A percentile compares a stretch with the other conserved stretches of the same genome.
Conservation (phyloP, 2,888 invertebrate genomes). For the Rotaria magnacalcarata region DNA sequence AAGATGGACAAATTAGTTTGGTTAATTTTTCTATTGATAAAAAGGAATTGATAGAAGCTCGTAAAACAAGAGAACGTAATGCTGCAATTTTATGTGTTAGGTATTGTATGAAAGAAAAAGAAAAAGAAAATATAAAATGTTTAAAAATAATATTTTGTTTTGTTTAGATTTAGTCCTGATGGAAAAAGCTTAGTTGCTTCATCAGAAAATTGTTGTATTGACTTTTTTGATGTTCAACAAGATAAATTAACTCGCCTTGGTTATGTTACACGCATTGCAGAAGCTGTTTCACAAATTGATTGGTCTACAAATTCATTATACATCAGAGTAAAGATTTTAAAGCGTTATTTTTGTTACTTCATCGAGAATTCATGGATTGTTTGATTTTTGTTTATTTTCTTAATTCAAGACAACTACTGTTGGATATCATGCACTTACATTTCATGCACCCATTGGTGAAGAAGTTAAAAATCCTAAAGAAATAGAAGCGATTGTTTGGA, state of each 20-base stretch:
- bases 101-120: slow-evolving; percentile 48
- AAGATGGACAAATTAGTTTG: slow-evolving; percentile 57
- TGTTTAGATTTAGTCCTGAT: slow-evolving; percentile 57
- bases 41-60: slow-evolving; percentile 54
- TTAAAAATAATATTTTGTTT: slow-evolving; percentile 18
- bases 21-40: slow-evolving; percentile 48
- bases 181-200: slow-evolving; percentile 55
- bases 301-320: slow-evolving; percentile 57
- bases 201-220: slow-evolving; percentile 56
- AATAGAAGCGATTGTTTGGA: slow-evolving; percentile 55
- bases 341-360: too few species aligned
- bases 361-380: too few species aligned
- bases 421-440: slow-evolving; percentile 55
- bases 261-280: slow-evolving; percentile 56
- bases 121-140: not conserved
- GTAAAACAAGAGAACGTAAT: slow-evolving; percentile 55
- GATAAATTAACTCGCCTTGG: slow-evolving; percentile 52
- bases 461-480: slow-evolving; percentile 51
- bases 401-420: slow-evolving; percentile 55
- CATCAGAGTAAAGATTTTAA: slow-evolving; percentile 52
- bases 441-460: slow-evolving; percentile 53
- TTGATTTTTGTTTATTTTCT: not conserved
- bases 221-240: slow-evolving; percentile 55
- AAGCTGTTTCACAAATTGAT: slow-evolving; percentile 57
- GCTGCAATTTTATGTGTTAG: slow-evolving; percentile 55